Evolutionary conservation across 1,140 invertebrate genomes (phyloP).

Genomic region (Cataglyphis hispanica): DNA sequence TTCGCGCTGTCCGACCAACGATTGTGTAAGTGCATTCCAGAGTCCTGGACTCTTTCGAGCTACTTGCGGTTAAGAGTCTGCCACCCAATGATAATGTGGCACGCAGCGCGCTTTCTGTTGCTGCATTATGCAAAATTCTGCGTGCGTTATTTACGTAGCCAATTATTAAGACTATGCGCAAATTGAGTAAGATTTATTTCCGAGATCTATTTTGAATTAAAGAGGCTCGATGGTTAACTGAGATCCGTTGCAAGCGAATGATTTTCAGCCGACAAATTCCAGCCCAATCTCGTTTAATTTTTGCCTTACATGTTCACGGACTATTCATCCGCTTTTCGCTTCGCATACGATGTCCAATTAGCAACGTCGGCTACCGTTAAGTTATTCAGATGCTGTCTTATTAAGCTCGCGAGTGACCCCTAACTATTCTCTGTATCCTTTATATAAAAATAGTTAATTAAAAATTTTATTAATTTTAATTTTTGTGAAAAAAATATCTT

Average conservation of each 20-base stretch:
- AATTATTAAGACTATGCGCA: not conserved
- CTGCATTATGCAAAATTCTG: not conserved
- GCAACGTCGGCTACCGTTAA: constrained; percentile 43
- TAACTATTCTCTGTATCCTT: not conserved
- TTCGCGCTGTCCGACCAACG: constrained; percentile 17
- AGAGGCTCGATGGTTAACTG: constrained; percentile 1
- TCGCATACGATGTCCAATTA: not conserved
- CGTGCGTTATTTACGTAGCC: not conserved
- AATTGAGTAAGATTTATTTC: not conserved
- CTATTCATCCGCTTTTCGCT: constrained; percentile 19
- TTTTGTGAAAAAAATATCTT: not conserved
- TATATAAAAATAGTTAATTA: not conserved
- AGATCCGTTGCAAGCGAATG: not conserved
- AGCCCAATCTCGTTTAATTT: not conserved
- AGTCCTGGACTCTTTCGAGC: constrained; percentile 20
- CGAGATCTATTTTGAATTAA: not conserved
- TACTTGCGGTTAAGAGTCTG: constrained; percentile 23
- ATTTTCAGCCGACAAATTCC: constrained; percentile 41
- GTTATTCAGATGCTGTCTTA: constrained; percentile 34
- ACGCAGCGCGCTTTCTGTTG: not conserved
- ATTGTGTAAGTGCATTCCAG: constrained; percentile 65
- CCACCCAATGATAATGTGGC: not conserved
- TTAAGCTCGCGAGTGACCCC: constrained; percentile 21
- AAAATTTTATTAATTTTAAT: constrained; percentile 10
- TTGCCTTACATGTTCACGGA: not conserved